Evolutionary conservation across 2,797 vertebrate species (phyloP), one percentile per base, ranked within the genome.

Genomic region (Falco cherrug): DNA sequence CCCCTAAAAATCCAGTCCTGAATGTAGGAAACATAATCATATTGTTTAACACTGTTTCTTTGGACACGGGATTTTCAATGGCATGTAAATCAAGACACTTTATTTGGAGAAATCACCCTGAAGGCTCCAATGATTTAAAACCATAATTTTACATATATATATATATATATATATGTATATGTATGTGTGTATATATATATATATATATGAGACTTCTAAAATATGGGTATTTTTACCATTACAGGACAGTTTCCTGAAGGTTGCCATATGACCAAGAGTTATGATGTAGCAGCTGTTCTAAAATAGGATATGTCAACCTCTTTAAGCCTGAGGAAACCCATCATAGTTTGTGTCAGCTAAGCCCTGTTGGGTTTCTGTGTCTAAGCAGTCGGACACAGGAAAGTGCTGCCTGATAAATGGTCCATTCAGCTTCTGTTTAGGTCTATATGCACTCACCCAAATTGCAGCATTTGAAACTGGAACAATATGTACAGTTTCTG

Each of bases 351-450:
- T 81, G 73, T 86, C 90, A 96, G 84, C 70, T 75, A 90, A 96
- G 37, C 59, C 75, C 79, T 96, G 78, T 74, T 96, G 85, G 61
- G 79, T 98, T 98, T 97, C 88, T 85, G 4, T 86, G 63, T 88
- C 68, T 70, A 90, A 96, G 87, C 73, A 87, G 53, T 4, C 77
- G 78, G 45, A 89, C 91, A 89, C 47, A 37, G 59, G 51, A 94
- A 98, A 96, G 77, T 79, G 63, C 51, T 93, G 71, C 89, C 68
- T 93, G 63, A 39, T 96, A 96, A 97, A 90, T 92, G 79, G 78
- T 92, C 94, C 78, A 56, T 93, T 61, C 97, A 91, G 91, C 89
- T 96, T 97, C 95, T 76, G 50, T 84, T 92, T 89, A 93, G 86
- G 79, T 84, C 65, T 96, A 31, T 39, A 57, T 47, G 28, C 84